phyloP scores from a whole-genome alignment of 2,797 vertebrate genomes.

The Gymnothorax reevesii region DNA sequence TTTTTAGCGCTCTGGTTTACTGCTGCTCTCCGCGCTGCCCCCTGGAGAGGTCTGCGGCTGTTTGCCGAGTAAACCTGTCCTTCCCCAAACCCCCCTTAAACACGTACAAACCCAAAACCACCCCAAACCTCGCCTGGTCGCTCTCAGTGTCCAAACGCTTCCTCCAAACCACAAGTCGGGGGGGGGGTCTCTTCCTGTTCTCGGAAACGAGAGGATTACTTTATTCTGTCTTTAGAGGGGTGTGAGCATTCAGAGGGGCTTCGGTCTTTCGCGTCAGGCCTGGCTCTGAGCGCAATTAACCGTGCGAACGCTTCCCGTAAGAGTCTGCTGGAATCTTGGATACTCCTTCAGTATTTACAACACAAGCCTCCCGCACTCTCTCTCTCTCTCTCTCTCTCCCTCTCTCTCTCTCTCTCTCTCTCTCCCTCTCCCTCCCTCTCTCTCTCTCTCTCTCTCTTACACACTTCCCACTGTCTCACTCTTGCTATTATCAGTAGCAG shows the following conservation, averaged over 20 bases:
- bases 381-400: conserved; percentile 41
- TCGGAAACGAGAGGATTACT: conserved; percentile 57
- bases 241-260: conserved; percentile 65
- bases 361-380: conserved; percentile 26
- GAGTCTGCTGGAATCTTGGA: conserved; percentile 70
- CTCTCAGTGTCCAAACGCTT: conserved; percentile 24
- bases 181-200: conserved; percentile 54
- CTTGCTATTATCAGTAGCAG: conserved; percentile 21
- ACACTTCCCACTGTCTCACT: conserved; percentile 49
- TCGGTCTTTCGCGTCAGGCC: conserved; percentile 45
- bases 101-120: background rate
- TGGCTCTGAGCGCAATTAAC: conserved; percentile 54
- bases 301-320: conserved; percentile 65
- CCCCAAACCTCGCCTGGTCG: conserved; percentile 43
- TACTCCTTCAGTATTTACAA: conserved; percentile 39
- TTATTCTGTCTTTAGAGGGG: conserved; percentile 48
- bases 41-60: conserved; percentile 49
- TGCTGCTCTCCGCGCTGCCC: conserved; percentile 37
- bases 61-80: conserved; percentile 47
- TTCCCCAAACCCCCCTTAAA: background rate
- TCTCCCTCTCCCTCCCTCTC: conserved; percentile 43
- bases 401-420: conserved; percentile 43
- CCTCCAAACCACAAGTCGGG: conserved; percentile 48
- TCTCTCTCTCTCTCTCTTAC: conserved; percentile 38
- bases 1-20: conserved; percentile 39